Base-by-base conservation (phyloP, 2,797 vertebrate species). In the Spheniscus humboldti region DNA sequence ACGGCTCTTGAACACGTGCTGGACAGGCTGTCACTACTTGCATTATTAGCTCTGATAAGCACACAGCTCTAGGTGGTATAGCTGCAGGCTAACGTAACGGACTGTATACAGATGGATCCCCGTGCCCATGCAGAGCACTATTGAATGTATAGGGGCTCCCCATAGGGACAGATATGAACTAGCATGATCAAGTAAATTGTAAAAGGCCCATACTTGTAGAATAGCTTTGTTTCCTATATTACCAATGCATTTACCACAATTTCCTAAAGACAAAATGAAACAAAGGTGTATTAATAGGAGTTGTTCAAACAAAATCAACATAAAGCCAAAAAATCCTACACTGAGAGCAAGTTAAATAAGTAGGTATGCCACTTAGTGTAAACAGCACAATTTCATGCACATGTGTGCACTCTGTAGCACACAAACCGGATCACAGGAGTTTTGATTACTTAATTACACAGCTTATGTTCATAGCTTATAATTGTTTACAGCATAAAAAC, bases 21-120 rank as follows among this genome's bases (percentile, higher is more conserved):
- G 92, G 96, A 56, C 95, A 96, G 94, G 91, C 96, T 96, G 96
- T 97, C 91, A 91, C 47, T 86, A 13, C 90, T 39, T 57, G 87
- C 90, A 88, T 97, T 95, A 94, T 96, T 90, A 96, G 85, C 95
- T 92, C 45, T 78, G 92, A 39, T 94, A 53, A 94, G 94, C 94
- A 87, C 81, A 85, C 68, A 96, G 92, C 96, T 96, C 90, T 91
- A 96, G 91, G 96, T 90, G 94, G 96, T 94, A 88, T 95, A 94
- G 96, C 96, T 94, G 85, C 91, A 96, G 95, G 95, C 94, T 88
- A 96, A 80, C 79, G 94, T 33, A 92, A 86, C 9, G 7, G 79
- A 24, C 92, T 81, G 90, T 63, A 43, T 92, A 94, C 96, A 97
- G 96, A 97, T 97, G 96, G 94, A 94, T 41, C 81, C 82, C 91